These are phyloP conservation scores for Gambusia affinis DNA, from an alignment of 2,113 vertebrate species.

Conservation along the genomic window DNA sequence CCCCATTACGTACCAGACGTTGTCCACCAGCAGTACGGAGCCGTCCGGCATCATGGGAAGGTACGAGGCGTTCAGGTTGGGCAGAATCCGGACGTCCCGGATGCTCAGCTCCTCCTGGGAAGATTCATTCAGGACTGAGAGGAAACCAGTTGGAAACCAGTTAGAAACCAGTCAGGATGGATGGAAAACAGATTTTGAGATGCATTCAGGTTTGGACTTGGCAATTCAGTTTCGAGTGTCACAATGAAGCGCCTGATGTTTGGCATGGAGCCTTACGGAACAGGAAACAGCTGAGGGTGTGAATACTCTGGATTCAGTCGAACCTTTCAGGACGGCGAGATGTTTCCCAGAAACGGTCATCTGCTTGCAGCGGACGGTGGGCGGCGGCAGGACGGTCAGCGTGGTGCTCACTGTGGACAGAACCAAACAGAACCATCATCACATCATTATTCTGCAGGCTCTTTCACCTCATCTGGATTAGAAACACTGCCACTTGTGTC, in stretches of 20 bases:
- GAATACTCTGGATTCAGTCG: neutral
- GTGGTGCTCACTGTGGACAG: slow-evolving; percentile 85
- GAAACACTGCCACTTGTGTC: neutral
- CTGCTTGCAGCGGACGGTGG: slow-evolving; percentile 86
- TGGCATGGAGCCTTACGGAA: neutral
- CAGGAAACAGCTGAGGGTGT: neutral
- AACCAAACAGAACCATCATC: neutral
- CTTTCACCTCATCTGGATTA: no score
- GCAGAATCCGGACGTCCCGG: slow-evolving; percentile 84
- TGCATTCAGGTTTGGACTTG: no score
- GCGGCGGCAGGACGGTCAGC: slow-evolving; percentile 88
- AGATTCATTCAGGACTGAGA: slow-evolving; percentile 85
- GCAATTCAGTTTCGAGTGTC: no score
- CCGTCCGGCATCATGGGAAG: slow-evolving; percentile 91
- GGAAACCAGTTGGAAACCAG: neutral
- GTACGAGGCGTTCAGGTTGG: slow-evolving; percentile 91
- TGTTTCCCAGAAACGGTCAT: slow-evolving; percentile 88
- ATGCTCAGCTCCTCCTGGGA: slow-evolving; percentile 89
- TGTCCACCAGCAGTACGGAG: slow-evolving; percentile 90
- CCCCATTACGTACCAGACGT: slow-evolving; percentile 83
- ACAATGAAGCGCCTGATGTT: neutral
- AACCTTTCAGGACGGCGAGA: slow-evolving; percentile 87
- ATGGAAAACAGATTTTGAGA: neutral
- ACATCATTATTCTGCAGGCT: no score
- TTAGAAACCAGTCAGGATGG: neutral